These are phyloP conservation scores for Deladenus siricidicola DNA, from an alignment of 2,888 invertebrate genomes.

Conservation along the genomic window DNA sequence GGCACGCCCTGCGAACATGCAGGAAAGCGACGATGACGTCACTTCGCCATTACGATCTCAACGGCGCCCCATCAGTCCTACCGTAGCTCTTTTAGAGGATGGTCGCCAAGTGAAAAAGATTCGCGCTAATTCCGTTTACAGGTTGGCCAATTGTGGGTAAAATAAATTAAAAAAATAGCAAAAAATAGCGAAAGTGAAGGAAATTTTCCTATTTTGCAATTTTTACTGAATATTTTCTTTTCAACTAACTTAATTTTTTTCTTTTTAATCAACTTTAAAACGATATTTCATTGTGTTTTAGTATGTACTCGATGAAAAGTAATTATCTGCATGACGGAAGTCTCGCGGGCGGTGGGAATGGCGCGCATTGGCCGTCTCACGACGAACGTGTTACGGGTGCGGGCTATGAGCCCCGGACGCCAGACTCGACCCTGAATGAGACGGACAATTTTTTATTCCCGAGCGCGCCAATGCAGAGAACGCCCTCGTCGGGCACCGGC, in stretches of 20 bases:
- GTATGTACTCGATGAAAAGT: slow-evolving; percentile 17
- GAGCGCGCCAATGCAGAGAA: not conserved
- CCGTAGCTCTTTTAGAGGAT: slow-evolving; percentile 43
- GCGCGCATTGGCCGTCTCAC: not conserved
- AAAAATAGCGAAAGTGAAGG: too few relatives aligned
- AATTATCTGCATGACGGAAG: not conserved
- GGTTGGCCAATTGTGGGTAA: too few relatives aligned
- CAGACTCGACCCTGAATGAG: not conserved
- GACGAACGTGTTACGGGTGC: not conserved
- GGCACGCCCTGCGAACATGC: not conserved
- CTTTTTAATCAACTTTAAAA: not conserved
- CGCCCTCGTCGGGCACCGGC: not conserved
- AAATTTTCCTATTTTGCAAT: too few relatives aligned
- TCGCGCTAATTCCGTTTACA: slow-evolving; percentile 38
- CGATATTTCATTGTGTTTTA: not conserved
- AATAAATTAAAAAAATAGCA: too few relatives aligned
- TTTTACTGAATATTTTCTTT: too few relatives aligned
- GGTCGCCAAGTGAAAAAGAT: slow-evolving; percentile 32
- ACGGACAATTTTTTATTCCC: not conserved
- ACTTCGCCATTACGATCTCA: too few relatives aligned
- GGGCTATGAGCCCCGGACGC: not conserved
- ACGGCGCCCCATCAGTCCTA: slow-evolving; percentile 33
- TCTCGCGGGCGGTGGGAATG: not conserved
- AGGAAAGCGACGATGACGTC: too few relatives aligned
- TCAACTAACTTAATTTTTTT: not conserved